phyloP scores from a whole-genome alignment of 2,113 vertebrate genomes.

The Sander lucioperca region DNA sequence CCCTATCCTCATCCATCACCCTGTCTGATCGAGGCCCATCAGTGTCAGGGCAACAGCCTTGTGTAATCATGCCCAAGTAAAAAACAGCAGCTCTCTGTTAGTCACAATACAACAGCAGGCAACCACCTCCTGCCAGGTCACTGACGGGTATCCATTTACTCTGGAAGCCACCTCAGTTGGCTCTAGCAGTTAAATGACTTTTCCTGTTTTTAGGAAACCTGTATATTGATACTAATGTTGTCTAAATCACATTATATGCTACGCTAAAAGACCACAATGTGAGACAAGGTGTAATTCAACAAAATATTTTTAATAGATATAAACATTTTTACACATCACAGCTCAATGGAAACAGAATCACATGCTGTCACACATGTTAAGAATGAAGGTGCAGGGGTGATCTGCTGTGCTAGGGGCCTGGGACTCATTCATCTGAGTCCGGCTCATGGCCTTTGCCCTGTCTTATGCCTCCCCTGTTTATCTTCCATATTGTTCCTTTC shows the following conservation, averaged over 20 bases:
- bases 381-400: slow-evolving; percentile 72
- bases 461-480: slow-evolving; percentile 8
- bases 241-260: neutral
- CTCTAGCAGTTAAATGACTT: neutral
- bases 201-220: neutral
- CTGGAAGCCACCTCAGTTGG: neutral
- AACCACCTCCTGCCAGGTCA: slow-evolving; percentile 29
- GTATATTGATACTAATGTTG: neutral
- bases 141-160: slow-evolving; percentile 51
- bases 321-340: slow-evolving; percentile 84
- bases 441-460: slow-evolving; percentile 41
- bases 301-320: slow-evolving; percentile 87
- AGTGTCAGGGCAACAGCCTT: slow-evolving; percentile 24
- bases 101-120: slow-evolving; percentile 52
- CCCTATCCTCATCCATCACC: slow-evolving; percentile 48
- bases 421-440: slow-evolving; percentile 33
- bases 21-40: slow-evolving; percentile 21
- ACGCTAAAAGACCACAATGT: slow-evolving; percentile 11
- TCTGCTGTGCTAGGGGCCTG: slow-evolving; percentile 45
- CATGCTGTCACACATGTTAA: slow-evolving; percentile 79
- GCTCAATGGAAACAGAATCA: slow-evolving; percentile 80
- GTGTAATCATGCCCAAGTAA: slow-evolving; percentile 53
- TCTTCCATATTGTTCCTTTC: slow-evolving; percentile 30
- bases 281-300: slow-evolving; percentile 70
- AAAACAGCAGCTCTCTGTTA: slow-evolving; percentile 65